Percentiles rank a stretch among this genome's conserved stretches.
These are phyloP conservation scores for Pelmatolapia mariae DNA, from an alignment of 2,113 vertebrate genomes.

Conservation along the genomic window DNA sequence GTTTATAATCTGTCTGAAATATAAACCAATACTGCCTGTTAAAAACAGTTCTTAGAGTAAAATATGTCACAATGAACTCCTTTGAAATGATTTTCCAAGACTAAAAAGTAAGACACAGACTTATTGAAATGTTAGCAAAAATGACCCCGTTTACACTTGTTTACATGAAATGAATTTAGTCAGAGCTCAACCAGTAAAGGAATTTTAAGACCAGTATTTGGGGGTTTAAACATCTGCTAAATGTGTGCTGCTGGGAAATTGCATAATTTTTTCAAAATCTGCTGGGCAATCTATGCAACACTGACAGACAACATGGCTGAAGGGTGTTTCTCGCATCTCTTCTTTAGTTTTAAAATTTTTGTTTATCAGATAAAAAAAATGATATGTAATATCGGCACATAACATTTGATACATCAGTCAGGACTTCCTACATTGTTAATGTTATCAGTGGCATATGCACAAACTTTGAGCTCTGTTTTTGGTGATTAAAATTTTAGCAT, in stretches of 20 bases:
- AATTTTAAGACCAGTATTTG: neutral
- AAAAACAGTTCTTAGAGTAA: neutral
- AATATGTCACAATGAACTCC: neutral
- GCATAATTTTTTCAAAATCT: neutral
- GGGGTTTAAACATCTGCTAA: neutral
- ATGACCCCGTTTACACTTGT: neutral
- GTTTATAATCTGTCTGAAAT: neutral
- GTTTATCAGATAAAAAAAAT: neutral
- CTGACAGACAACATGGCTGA: neutral
- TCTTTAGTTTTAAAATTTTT: neutral
- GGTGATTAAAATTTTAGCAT: neutral
- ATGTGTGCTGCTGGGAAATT: neutral
- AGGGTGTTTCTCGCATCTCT: neutral
- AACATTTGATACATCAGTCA: neutral
- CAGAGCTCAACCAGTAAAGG: neutral
- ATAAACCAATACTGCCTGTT: neutral
- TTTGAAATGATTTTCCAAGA: neutral
- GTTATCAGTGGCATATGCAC: neutral
- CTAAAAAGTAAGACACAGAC: neutral
- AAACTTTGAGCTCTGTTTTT: neutral
- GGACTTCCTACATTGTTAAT: neutral
- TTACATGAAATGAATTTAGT: neutral
- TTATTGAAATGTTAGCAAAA: neutral
- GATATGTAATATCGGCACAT: neutral
- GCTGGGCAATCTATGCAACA: neutral